Evolutionary conservation across 2,797 vertebrate genomes (phyloP), one percentile per base, ranked within the genome.

Genomic region (Sebastes paucispinis): DNA sequence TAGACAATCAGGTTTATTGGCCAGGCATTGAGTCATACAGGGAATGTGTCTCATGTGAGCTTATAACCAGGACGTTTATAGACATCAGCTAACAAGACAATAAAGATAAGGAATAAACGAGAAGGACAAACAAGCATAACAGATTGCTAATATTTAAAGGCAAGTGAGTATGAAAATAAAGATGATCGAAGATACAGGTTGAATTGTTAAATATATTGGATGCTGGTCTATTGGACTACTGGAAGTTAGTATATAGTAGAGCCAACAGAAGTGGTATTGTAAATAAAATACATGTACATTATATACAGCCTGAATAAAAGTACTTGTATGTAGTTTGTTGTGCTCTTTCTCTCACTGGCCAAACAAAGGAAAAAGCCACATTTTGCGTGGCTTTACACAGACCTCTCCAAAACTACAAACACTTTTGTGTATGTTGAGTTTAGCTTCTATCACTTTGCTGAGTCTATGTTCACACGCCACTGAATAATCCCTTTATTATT

Each of bases 61-160:
- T 77, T 59, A 65, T 63, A 70, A 73, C 63, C 63, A 43, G 18
- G 7, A 65, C 52, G 43, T 69, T 63, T 64, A 55, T 11, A n/a
- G 18, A 68, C 36, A 36, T 59, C 8, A 47, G 20, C 57, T 3
- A 60, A 55, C 50, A 20, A 25, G 27, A 29, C 55, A 4, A 39
- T 60, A 52, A 66, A 59, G 54, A 62, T 62, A 52, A 52, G 22
- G n/a, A 58, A 43, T 55, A 27, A 29, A 57, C 13, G 4, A 27
- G 3, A 3, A 57, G 32, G 32, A 43, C 32, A 55, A 65, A 52
- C 67, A 60, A 27, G 29, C 36, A 36, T n/a, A 16, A 65, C 22
- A 43, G 34, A 50, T 39, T n/a, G 22, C 32, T 12, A 20, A 24
- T 3, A 24, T 11, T 8, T 50, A 32, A 13, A 10, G 18, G 18